These are phyloP conservation scores for Apoderus coryli DNA, from an alignment of 2,888 invertebrate species.

Conservation along the genomic window DNA sequence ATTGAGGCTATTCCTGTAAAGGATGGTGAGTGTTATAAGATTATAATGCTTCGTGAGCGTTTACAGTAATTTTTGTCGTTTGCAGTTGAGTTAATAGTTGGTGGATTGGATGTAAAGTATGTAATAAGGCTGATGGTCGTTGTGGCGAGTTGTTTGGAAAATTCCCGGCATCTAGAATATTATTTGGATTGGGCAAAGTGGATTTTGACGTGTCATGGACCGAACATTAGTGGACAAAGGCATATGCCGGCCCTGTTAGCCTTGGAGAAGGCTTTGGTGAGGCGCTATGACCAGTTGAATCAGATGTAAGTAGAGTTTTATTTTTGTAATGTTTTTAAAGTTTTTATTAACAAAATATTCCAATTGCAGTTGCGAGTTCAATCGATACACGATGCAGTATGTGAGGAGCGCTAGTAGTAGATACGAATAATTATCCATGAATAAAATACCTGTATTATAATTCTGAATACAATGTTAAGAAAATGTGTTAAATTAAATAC, in stretches of 20 bases:
- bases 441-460: too few species aligned
- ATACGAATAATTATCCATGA: too few species aligned
- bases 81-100: conserved; percentile 67
- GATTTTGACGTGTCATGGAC: conserved; percentile 51
- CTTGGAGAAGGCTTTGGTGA: conserved; percentile 64
- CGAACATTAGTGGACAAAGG: conserved; percentile 35
- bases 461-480: too few species aligned
- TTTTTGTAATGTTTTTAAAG: neutral
- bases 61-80: conserved; percentile 26
- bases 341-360: conserved; percentile 10
- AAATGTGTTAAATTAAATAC: too few species aligned
- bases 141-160: conserved; percentile 57
- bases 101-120: conserved; percentile 57
- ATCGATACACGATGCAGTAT: conserved; percentile 71
- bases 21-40: conserved; percentile 46
- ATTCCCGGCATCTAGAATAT: conserved; percentile 74
- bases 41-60: conserved; percentile 4
- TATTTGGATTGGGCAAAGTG: conserved; percentile 68
- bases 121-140: conserved; percentile 58
- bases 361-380: conserved; percentile 68
- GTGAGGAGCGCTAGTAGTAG: too few species aligned
- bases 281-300: conserved; percentile 64
- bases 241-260: conserved; percentile 53
- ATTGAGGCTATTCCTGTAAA: conserved; percentile 65
- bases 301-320: conserved; percentile 57